Evolutionary conservation across 2,888 invertebrate species (phyloP), one percentile per base, ranked within the genome.

Genomic region (Melinaea menophilus): DNA sequence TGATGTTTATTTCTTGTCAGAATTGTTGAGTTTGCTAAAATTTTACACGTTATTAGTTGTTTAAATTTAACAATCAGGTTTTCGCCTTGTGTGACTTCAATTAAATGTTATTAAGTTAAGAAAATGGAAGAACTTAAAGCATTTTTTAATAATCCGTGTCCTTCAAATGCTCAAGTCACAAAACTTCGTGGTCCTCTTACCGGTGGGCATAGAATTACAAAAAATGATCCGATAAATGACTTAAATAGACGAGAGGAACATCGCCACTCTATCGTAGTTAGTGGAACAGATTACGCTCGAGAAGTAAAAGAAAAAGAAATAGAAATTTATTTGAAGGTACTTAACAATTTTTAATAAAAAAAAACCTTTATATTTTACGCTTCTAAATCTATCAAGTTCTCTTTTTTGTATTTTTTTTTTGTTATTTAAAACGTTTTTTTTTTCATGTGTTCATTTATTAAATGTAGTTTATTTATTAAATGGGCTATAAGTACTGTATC

Each of bases 61-160:
- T 22, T 22, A 22, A 22, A 22, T 22, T 22, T 22, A 22, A 22
- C 9, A 41, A 5, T 41, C 11, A 9, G 11, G 9, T 9, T 41
- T 9, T 41, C 41, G 7, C 7, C 7, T 41, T 41, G 41, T 7
- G 11, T 41, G 41, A 9, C 11, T 9, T 37, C 7, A 37, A 5
- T 48, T 12, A n/a, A 48, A 48, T 22, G 48, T 7, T 46, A 51
- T 31, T 56, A 35, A 46, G 22, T 13, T 59, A 33, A 5, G 35
- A 51, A 3, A 67, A 85, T 86, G 91, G 89, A 91, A n/a, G 91
- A 90, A 69, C 51, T 91, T 45, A 72, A 78, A 58, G 75, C 78
- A 3, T 90, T 88, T 79, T 83, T 86, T 63, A 82, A 81, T 58
- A 78, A 82, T 68, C 82, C 88, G 3, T 66, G 74, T 56, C 81